Evolutionary conservation across 2,113 vertebrate species (phyloP).

Genomic region (Percina caprodes): DNA sequence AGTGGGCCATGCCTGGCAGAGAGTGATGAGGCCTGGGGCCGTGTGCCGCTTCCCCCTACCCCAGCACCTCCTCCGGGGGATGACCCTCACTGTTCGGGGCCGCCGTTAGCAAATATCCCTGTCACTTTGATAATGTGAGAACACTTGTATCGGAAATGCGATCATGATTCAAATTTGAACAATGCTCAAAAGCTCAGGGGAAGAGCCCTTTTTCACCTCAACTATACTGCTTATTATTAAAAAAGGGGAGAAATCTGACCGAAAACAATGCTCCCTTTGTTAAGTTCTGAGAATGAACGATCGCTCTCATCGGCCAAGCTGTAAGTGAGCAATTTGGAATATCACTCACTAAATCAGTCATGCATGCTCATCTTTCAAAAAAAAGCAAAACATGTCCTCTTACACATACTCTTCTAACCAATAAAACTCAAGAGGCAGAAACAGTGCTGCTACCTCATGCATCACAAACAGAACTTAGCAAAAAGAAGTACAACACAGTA

Average conservation of each 20-base stretch:
- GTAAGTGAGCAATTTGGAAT: slow-evolving; percentile 56
- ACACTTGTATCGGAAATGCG: slow-evolving; percentile 28
- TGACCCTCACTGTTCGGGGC: slow-evolving; percentile 42
- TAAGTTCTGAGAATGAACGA: slow-evolving; percentile 24
- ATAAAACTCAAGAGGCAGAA: background rate
- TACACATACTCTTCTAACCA: background rate
- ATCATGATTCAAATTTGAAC: slow-evolving; percentile 57
- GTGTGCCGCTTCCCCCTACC: slow-evolving; percentile 1
- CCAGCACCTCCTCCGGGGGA: slow-evolving; percentile 11
- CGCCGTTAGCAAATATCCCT: slow-evolving; percentile 53
- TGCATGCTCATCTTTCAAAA: slow-evolving; percentile 14
- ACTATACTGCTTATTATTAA: slow-evolving; percentile 26
- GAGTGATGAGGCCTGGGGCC: slow-evolving; percentile 71
- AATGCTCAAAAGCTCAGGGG: slow-evolving; percentile 29
- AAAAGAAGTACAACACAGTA: slow-evolving; percentile 11
- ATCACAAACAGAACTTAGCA: slow-evolving; percentile 3
- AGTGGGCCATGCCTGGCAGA: slow-evolving; percentile 71
- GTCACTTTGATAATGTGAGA: slow-evolving; percentile 58
- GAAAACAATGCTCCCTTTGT: slow-evolving; percentile 65
- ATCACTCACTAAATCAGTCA: slow-evolving; percentile 50
- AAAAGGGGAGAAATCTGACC: slow-evolving; percentile 38
- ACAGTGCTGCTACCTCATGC: background rate
- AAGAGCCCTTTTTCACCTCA: slow-evolving; percentile 15
- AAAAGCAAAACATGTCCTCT: background rate
- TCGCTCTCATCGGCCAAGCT: slow-evolving; percentile 9